These are phyloP conservation scores for Bellardia bayeri DNA, from an alignment of 2,888 invertebrate genomes.

Conservation along the genomic window DNA sequence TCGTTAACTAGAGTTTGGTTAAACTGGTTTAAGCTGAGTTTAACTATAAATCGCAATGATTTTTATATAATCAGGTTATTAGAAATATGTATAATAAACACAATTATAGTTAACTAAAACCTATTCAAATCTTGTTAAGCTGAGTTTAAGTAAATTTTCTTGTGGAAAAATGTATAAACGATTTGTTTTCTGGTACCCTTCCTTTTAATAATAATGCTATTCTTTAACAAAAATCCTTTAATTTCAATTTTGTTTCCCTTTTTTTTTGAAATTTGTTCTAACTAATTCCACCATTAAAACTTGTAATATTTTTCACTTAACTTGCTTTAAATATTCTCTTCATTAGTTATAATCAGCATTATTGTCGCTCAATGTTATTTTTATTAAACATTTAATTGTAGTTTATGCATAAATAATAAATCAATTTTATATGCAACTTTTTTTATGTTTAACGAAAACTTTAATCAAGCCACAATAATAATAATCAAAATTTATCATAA, in stretches of 20 bases:
- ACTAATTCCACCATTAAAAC: not conserved
- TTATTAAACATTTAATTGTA: conserved; percentile 57
- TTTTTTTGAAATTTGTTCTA: not conserved
- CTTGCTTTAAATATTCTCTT: not conserved
- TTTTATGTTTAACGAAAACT: conserved; percentile 47
- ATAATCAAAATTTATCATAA: conserved; percentile 44
- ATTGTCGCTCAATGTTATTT: conserved; percentile 14
- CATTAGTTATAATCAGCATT: not conserved
- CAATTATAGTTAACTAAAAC: too few species aligned
- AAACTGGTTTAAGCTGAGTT: too few species aligned
- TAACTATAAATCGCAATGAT: too few species aligned
- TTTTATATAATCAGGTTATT: too few species aligned
- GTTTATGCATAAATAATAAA: conserved; percentile 71
- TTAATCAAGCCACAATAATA: conserved; percentile 60
- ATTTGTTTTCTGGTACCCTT: too few species aligned
- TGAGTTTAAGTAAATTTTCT: too few species aligned
- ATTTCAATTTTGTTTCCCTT: not conserved
- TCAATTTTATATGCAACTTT: conserved; percentile 48
- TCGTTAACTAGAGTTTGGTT: too few species aligned
- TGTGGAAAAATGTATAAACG: too few species aligned
- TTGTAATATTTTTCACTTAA: conserved; percentile 29
- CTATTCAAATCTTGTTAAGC: too few species aligned
- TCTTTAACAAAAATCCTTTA: too few species aligned
- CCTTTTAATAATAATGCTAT: too few species aligned
- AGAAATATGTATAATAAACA: too few species aligned